Evolutionary conservation across 92 coral and sea anemone species (phyloP), one percentile per base, ranked within the genome.

Genomic region (Zoanthus solanderi): DNA sequence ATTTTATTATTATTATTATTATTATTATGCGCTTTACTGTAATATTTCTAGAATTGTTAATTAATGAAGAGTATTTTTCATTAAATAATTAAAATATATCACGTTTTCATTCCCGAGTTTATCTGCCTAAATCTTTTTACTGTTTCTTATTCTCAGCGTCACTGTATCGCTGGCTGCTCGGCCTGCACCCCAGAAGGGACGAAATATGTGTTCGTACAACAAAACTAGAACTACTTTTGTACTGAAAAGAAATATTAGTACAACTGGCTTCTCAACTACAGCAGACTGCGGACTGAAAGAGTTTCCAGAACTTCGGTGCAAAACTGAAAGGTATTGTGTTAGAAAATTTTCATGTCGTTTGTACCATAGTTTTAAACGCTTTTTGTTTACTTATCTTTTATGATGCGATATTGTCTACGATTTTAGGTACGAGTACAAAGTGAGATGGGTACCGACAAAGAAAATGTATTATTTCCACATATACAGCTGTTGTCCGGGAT

Each of bases 401-500:
- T 10, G 28, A 1, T 61, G 0, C 18, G 68, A 61, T 5, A 61
- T 61, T 15, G 37, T 12, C 75, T 10, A 7, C 47, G 23, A 13
- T 23, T 23, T 0, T 30, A 96, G 98, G 53, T 91, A 90, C 47
- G 94, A 90, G 75, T 88, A 98, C 69, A 88, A 79, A 56, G 90
- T 95, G 32, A 83, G 90, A 71, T 95, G 96, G 91, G 90, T 87
- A 74, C 98, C 98, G 44, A 65, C 71, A 12, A 90, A 89, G 66
- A 90, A 90, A 58, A 67, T 72, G 0, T 28, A 71, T 68, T 90
- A 88, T 47, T 93, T 76, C 72, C 88, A 90, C 9, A 81, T 87
- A 14, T 86, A 84, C 73, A 88, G 88, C 68, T 96, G 98, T 78
- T 96, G 98, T 80, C 98, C 98, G 9, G 98, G 98, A 6, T 96